Base-by-base conservation (phyloP, 2,797 vertebrate species). In the Rachycentron canadum region DNA sequence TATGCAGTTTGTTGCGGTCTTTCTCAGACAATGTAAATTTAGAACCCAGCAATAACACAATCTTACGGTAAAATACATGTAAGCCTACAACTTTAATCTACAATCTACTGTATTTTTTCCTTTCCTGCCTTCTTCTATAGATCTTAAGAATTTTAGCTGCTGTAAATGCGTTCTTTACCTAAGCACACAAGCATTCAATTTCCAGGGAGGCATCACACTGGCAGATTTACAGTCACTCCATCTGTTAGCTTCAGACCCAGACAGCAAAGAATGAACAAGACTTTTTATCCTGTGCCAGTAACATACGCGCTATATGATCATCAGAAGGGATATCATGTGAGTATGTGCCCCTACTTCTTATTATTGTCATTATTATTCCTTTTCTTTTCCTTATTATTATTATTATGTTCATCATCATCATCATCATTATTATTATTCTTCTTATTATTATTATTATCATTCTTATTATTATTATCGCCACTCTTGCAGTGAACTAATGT, bases 211-310 rank as follows among this genome's bases (percentile, higher is more conserved):
- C 66, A 65, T 65, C 58, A 40, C 23, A 38, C 34, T 38, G 62
- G 80, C 63, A 83, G 77, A 84, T 85, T 88, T 83, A 81, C 26
- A 65, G 65, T 53, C 61, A 25, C 9, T 75, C 76, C 78, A 85
- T 89, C 83, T 88, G 88, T 84, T 83, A 52, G 52, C 58, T 34
- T 72, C 71, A 68, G 70, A 71, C 40, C 59, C 76, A 64, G 26
- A 67, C 19, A 8, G 82, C 34, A 62, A 40, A 23, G 23, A 65
- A 40, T 69, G 23, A 73, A 71, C 50, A 69, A 40, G 28, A 4
- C 34, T 65, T 73, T 79, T 62, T 14, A 67, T 50, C 34, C 64
- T 43, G 28, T 32, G 50, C 67, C 41, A 69, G 23, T 28, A 49
- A 4, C 26, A 4, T 49, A 50, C 10, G 0, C 16, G 0, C 26